Evolutionary conservation across 2,888 invertebrate species (phyloP).

Genomic region (Chydorus sphaericus): DNA sequence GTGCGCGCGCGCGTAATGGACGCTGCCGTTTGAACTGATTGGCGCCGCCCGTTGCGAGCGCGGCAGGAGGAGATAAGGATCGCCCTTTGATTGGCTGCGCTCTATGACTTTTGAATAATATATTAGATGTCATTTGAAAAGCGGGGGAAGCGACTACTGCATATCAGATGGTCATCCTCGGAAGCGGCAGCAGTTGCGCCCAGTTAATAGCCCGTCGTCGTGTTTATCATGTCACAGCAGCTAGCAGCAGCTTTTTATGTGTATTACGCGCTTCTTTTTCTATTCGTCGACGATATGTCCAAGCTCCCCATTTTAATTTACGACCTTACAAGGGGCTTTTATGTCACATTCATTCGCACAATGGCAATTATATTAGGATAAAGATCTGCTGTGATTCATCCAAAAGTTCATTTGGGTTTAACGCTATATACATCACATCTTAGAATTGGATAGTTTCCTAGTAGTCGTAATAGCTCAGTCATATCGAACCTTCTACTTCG

Average conservation of each 20-base stretch:
- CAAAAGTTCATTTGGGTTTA: no score
- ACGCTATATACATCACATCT: no score
- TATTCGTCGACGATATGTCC: no score
- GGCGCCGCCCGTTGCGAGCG: neutral
- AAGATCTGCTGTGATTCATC: no score
- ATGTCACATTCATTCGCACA: neutral
- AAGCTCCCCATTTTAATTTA: no score
- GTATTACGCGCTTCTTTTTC: neutral
- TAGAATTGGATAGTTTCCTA: no score
- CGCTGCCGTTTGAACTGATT: neutral
- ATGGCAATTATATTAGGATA: no score
- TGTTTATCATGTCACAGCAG: constrained; percentile 3
- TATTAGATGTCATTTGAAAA: neutral
- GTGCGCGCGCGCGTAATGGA: no score
- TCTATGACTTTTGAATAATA: neutral
- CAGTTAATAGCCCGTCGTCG: neutral
- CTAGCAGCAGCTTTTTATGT: neutral
- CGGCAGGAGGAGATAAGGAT: neutral
- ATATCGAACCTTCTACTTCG: no score
- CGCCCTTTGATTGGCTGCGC: constrained; percentile 4
- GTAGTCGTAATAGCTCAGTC: no score
- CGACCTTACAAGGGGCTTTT: neutral
- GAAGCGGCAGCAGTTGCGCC: no score
- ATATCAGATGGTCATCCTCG: neutral
- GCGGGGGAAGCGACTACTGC: neutral